Base-by-base conservation (phyloP, 2,888 invertebrate genomes). In the Apamea anceps region DNA sequence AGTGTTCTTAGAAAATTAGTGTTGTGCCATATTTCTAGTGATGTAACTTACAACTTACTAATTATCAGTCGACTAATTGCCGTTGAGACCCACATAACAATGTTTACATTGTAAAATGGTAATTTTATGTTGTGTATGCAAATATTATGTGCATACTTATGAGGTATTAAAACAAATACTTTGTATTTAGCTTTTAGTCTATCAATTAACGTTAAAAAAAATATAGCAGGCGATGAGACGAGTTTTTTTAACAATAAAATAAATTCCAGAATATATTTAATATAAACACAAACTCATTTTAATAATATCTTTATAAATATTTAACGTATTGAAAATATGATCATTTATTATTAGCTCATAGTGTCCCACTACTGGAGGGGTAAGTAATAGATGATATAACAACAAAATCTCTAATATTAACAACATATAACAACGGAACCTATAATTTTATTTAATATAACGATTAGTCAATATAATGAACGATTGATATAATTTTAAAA, bases 91-190 rank as follows among this genome's bases (percentile, higher is more conserved):
- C n/a, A n/a, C n/a, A n/a, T n/a, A n/a, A n/a, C n/a, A n/a, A n/a
- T n/a, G n/a, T 77, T 67, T 25, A 77, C 57, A 60, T 54, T 28
- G 54, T 72, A 45, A 45, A 42, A 60, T 60, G n/a, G 37, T 45
- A 10, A 73, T 73, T 79, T 60, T 51, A 60, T 60, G 1, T n/a
- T n/a, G 28, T 65, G 8, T 37, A 73, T 73, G 80, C 70, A 66
- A 84, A 79, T 65, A 54, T 28, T 60, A 5, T 60, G 42, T 60
- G 18, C 57, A 68, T 45, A 54, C 15, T 28, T 79, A 28, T 62
- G 25, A 54, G 45, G 8, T 70, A 45, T 70, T 60, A 60, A 45
- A 79, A 71, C 54, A 21, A 45, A 37, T 32, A 80, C 48, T 72
- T 65, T 54, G 45, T 65, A 80, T 48, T 78, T 67, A 21, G 10